A percentile compares a stretch with the other conserved stretches of the same genome.
phyloP scores from a whole-genome alignment of 2,797 vertebrate genomes.

The Phoxinus dragarum region DNA sequence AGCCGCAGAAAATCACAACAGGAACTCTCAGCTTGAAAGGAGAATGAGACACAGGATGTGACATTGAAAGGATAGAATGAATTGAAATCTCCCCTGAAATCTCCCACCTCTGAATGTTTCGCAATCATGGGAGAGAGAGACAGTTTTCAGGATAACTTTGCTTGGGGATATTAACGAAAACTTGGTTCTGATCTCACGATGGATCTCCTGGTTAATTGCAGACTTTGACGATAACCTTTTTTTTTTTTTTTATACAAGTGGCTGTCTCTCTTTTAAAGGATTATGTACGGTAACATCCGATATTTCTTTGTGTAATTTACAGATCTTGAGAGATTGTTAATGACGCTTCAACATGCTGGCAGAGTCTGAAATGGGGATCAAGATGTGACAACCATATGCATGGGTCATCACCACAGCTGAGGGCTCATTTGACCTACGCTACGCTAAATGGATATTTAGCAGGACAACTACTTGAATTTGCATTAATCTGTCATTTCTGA shows the following conservation, averaged over 20 bases:
- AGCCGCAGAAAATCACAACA: constrained; percentile 34
- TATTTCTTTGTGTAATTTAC: constrained; percentile 31
- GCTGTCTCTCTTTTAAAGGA: constrained; percentile 22
- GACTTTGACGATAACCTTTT: not conserved
- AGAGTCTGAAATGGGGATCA: constrained; percentile 42
- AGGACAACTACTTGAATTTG: constrained; percentile 33
- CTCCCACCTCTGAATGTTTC: constrained; percentile 33
- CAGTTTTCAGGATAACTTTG: constrained; percentile 24
- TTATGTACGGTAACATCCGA: constrained; percentile 18
- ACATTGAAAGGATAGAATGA: constrained; percentile 47
- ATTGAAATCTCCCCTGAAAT: constrained; percentile 35
- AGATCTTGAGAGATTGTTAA: constrained; percentile 37
- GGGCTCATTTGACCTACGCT: constrained; percentile 48
- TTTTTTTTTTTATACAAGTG: constrained; percentile 7
- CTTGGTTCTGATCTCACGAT: constrained; percentile 2
- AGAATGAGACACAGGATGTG: constrained; percentile 41
- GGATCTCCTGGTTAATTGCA: constrained; percentile 2
- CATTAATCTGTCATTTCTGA: constrained; percentile 49
- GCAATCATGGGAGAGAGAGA: not conserved
- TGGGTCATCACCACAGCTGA: constrained; percentile 48
- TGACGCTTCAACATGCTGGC: constrained; percentile 27
- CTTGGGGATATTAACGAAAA: not conserved
- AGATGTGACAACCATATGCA: constrained; percentile 50
- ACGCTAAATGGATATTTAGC: constrained; percentile 45
- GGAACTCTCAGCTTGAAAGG: constrained; percentile 43